A percentile compares a stretch with the other conserved stretches of the same genome.
Conservation (phyloP, 2,888 invertebrate species). For the Spilosoma lubricipeda region DNA sequence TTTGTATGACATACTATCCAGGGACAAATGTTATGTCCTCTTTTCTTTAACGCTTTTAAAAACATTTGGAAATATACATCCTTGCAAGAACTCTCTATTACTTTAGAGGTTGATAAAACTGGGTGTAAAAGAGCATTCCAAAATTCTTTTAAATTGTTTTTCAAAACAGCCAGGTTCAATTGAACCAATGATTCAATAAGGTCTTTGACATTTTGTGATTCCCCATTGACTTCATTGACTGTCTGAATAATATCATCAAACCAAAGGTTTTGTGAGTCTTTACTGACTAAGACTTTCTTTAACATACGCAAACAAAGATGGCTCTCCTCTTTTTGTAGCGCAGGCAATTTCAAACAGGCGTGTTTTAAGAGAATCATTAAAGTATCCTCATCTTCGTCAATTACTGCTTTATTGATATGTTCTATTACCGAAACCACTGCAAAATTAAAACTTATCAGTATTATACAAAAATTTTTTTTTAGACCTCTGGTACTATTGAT, state of each 20-base stretch:
- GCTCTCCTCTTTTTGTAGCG: conserved; percentile 79
- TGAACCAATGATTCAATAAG: conserved; percentile 78
- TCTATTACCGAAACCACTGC: conserved; percentile 86
- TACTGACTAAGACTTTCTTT: conserved; percentile 79
- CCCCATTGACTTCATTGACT: conserved; percentile 78
- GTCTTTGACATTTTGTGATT: conserved; percentile 81
- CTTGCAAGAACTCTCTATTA: conserved; percentile 72
- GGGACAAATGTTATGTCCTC: conserved; percentile 76
- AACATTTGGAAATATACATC: conserved; percentile 82
- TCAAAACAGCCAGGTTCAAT: conserved; percentile 76
- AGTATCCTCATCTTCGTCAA: conserved; percentile 75
- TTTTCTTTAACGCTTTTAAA: conserved; percentile 77
- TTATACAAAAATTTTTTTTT: not conserved
- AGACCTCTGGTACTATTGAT: too few species aligned
- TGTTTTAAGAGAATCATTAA: conserved; percentile 82
- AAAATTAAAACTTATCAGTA: not conserved
- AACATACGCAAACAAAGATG: conserved; percentile 84
- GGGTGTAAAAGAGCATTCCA: conserved; percentile 71
- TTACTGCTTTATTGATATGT: conserved; percentile 87
- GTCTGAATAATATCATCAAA: conserved; percentile 85
- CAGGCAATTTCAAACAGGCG: conserved; percentile 76
- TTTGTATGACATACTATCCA: conserved; percentile 84
- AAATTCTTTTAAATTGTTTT: conserved; percentile 74
- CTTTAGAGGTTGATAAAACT: conserved; percentile 58
- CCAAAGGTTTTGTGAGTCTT: conserved; percentile 87